A percentile compares a stretch with the other conserved stretches of the same genome.
Evolutionary conservation across 2,888 invertebrate species (phyloP).

Genomic region (Sericinus montela): DNA sequence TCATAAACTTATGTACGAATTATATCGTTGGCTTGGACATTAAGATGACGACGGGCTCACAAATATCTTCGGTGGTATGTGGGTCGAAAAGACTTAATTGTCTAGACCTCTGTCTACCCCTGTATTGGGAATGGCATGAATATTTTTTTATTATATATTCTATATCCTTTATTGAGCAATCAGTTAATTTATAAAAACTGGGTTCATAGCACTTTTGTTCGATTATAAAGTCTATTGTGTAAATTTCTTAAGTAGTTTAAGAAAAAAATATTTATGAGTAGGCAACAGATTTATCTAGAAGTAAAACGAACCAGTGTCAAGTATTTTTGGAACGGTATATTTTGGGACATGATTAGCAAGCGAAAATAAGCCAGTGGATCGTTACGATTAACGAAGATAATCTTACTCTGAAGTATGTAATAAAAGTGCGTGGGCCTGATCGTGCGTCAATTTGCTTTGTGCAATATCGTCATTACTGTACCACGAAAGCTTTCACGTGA

Average conservation of each 20-base stretch:
- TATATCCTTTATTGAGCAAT: too few species aligned
- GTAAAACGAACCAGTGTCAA: not conserved
- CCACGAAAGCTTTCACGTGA: conserved; percentile 20
- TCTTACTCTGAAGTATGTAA: conserved; percentile 43
- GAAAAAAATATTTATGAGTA: conserved; percentile 9
- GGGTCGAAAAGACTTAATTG: too few species aligned
- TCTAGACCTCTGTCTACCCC: too few species aligned
- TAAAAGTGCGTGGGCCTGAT: conserved; percentile 53
- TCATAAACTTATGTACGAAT: too few species aligned
- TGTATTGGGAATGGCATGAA: too few species aligned
- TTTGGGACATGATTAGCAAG: conserved; percentile 1
- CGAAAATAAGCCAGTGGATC: conserved; percentile 30
- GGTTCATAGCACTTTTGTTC: not conserved
- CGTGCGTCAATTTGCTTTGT: conserved; percentile 69
- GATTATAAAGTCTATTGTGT: not conserved
- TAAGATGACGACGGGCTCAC: too few species aligned
- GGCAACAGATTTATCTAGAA: conserved; percentile 8
- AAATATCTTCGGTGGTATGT: too few species aligned
- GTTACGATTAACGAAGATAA: conserved; percentile 45
- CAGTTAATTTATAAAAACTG: too few species aligned
- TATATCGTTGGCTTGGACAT: too few species aligned
- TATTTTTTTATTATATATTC: too few species aligned
- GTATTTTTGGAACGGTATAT: not conserved
- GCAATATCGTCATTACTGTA: conserved; percentile 55
- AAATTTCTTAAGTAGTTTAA: not conserved